Percentiles rank a stretch among this genome's conserved stretches.
These are phyloP conservation scores for Trigoniulus corallinus DNA, from an alignment of 1,140 invertebrate genomes.

Conservation along the genomic window DNA sequence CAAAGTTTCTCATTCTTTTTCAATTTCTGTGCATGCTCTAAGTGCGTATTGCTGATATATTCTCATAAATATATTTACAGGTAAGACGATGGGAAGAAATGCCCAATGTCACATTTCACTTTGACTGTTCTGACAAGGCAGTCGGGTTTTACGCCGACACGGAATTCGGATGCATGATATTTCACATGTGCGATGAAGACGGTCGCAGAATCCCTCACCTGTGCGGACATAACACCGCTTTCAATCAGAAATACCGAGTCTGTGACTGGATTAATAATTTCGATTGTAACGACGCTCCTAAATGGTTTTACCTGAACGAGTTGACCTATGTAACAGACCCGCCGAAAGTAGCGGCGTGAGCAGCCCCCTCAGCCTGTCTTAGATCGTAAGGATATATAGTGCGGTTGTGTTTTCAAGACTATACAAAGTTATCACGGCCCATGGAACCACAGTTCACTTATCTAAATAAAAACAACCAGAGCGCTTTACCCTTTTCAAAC, in stretches of 20 bases:
- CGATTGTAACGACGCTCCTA: constrained; percentile 34
- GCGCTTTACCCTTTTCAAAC: too few species aligned
- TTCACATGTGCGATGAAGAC: constrained; percentile 45
- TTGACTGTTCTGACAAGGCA: constrained; percentile 35
- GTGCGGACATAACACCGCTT: constrained; percentile 40
- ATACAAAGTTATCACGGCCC: too few species aligned
- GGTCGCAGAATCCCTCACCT: constrained; percentile 40
- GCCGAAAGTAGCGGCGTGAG: constrained; percentile 21
- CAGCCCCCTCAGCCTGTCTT: too few species aligned
- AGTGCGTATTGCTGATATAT: too few species aligned
- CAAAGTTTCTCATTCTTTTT: too few species aligned
- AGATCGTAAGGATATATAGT: too few species aligned
- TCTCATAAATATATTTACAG: too few species aligned
- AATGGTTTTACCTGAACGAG: constrained; percentile 39
- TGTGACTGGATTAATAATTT: constrained; percentile 43
- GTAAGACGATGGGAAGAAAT: constrained; percentile 41
- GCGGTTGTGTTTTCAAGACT: too few species aligned
- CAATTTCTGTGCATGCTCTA: too few species aligned
- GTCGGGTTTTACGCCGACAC: constrained; percentile 43
- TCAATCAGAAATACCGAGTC: constrained; percentile 41
- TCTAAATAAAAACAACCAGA: too few species aligned
- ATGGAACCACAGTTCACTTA: too few species aligned
- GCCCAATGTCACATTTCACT: constrained; percentile 40
- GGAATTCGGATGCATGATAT: constrained; percentile 43
- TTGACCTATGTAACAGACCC: constrained; percentile 41